phyloP scores from a whole-genome alignment of 2,113 vertebrate species.

The Myrmecophaga tridactyla region DNA sequence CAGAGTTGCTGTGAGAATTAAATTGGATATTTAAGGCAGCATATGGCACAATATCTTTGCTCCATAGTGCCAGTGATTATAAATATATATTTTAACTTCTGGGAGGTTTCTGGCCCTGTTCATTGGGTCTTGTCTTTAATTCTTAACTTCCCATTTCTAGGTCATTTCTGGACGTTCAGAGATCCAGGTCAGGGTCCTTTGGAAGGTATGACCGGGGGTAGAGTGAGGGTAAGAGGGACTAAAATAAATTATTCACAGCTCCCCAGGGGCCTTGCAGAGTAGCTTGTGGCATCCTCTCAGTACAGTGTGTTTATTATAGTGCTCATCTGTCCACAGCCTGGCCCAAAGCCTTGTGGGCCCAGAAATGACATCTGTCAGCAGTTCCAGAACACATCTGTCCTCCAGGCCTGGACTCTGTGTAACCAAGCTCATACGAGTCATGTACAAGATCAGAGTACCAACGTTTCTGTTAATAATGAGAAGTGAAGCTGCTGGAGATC shows the following conservation, averaged over 20 bases:
- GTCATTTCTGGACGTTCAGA: slow-evolving; percentile 2
- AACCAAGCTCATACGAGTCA: background rate
- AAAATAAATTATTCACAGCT: background rate
- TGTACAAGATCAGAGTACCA: background rate
- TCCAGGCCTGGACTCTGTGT: background rate
- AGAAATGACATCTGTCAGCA: background rate
- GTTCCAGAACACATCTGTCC: background rate
- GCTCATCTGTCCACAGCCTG: background rate
- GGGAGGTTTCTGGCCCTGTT: background rate
- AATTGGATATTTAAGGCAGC: background rate
- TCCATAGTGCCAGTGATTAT: background rate
- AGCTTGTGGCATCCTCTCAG: no score
- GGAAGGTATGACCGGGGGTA: background rate
- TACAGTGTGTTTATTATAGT: no score
- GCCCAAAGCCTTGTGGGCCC: background rate
- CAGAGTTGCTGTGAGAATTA: background rate
- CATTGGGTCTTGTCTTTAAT: background rate
- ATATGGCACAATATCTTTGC: background rate
- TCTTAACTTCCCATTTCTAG: background rate
- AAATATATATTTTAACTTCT: background rate
- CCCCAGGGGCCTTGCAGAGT: background rate
- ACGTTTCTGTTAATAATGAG: background rate
- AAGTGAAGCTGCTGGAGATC: background rate
- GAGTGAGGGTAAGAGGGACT: background rate
- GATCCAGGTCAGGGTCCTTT: background rate